Base-by-base conservation (phyloP, 2,113 vertebrate genomes). In the Nothoprocta perdicaria region DNA sequence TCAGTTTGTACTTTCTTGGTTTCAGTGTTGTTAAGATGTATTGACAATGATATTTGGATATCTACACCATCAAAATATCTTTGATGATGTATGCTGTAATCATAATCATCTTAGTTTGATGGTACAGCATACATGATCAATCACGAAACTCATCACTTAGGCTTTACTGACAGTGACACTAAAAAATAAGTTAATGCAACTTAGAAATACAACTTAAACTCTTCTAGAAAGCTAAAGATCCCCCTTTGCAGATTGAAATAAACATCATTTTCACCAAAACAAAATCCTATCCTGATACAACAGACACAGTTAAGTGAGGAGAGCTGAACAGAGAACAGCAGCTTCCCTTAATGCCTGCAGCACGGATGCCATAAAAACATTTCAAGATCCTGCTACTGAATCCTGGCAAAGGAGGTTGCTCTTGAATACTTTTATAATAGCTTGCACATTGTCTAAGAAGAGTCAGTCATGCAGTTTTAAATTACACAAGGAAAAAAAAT, bases 391-490 rank as follows among this genome's bases (percentile, higher is more conserved):
- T 92, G 86, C 94, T 96, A 92, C 94, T 0, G 62, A 95, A 93
- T 88, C 82, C 91, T 95, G 86, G 88, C 82, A 92, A 92, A 91
- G 76, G 40, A 75, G 31, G 73, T 91, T 50, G 24, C 24, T 83
- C 74, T 89, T 78, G 74, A 95, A 93, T 96, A 86, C 41, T 94
- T 95, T 77, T 69, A 52, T 95, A 96, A 96, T 93, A 73, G 80
- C 79, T 96, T 95, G 65, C 95, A 97, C 77, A 86, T 96, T 95
- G 95, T 80, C 84, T 74, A 88, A 68, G 82, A 92, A 89, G 53
- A 93, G 45, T 9, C 50, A 83, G 58, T 66, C 75, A 71, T 27
- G 84, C 60, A 84, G 73, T 77, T 89, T 93, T 85, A 92, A 94
- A 87, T 91, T 90, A 72, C 65, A 1, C 2, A 72, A 67, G 33